Base-by-base conservation (phyloP, 2,797 vertebrate species). In the Danio kyathit region DNA sequence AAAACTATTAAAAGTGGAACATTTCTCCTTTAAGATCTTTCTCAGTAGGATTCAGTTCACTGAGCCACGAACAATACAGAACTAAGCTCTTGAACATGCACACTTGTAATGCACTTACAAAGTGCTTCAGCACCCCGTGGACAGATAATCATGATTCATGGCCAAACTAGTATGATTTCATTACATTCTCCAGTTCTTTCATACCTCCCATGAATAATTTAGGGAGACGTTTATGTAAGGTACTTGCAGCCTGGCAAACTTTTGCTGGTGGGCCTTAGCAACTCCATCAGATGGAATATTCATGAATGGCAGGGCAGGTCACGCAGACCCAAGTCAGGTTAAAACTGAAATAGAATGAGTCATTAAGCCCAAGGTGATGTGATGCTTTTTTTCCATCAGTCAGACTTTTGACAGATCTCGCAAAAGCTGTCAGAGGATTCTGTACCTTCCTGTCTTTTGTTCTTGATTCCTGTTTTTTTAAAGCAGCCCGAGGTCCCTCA, bases 271-370 rank as follows among this genome's bases (percentile, higher is more conserved):
- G 88, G 76, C 81, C 82, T 65, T 61, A 71, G 77, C 84, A 83
- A 75, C 81, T 75, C 67, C 84, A 38, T 59, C 10, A 40, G 85
- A 87, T 90, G 84, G 90, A 92, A 93, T 92, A 92, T 93, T 92
- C 88, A 93, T 91, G 80, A 80, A 54, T 5, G 19, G 72, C 61
- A 29, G 76, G 72, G n/a, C 41, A 56, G 84, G 74, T 91, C 87
- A 90, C 61, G 85, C 83, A 89, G 88, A 87, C 86, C 79, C 75
- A 46, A 16, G n/a, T 21, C 17, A 71, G 46, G 61, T 52, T 56
- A 77, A 72, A 16, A 56, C 61, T 67, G 74, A 69, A 74, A 57
- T 41, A 65, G 41, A 57, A 60, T 19, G 17, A 65, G 29, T 69
- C 11, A 16, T 71, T 63, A 29, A 54, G 40, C 70, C 51, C 60